Evolutionary conservation across 1,140 invertebrate species (phyloP).

Genomic region (Drosophila ercepeae): DNA sequence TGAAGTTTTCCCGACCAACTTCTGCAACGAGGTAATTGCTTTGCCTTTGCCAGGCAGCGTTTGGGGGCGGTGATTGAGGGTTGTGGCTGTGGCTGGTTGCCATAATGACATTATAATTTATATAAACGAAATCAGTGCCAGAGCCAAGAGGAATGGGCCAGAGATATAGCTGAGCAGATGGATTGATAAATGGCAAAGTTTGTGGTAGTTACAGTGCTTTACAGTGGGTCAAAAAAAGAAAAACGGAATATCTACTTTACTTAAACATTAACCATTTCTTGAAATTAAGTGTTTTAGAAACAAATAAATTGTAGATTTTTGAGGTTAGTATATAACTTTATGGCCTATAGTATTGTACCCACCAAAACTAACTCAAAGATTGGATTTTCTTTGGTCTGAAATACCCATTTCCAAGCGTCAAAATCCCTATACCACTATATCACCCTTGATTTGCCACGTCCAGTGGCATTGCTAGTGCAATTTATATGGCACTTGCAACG

Average conservation of each 20-base stretch:
- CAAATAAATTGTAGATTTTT: too few species aligned
- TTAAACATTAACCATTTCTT: too few species aligned
- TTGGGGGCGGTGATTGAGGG: conserved; percentile 34
- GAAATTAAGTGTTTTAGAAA: too few species aligned
- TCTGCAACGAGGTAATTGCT: conserved; percentile 61
- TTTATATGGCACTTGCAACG: conserved; percentile 58
- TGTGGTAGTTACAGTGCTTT: conserved; percentile 40
- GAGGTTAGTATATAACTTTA: too few species aligned
- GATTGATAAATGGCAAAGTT: conserved; percentile 74
- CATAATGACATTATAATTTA: conserved; percentile 83
- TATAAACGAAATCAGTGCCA: conserved; percentile 80
- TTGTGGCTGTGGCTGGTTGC: conserved; percentile 65
- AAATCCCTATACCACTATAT: conserved; percentile 38
- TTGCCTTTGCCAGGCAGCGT: conserved; percentile 17
- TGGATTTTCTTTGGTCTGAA: background rate
- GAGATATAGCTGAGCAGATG: conserved; percentile 30
- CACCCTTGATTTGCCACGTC: conserved; percentile 22
- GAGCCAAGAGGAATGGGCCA: conserved; percentile 12
- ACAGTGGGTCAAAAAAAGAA: background rate
- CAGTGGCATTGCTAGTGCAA: conserved; percentile 30
- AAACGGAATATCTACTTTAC: too few species aligned
- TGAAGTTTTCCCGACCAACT: conserved; percentile 55
- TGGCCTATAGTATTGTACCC: too few species aligned
- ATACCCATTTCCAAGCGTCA: background rate
- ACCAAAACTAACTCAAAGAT: background rate